Percentiles rank a stretch among this genome's conserved stretches.
Evolutionary conservation across 2,113 vertebrate species (phyloP).

Genomic region (Bufo bufo): DNA sequence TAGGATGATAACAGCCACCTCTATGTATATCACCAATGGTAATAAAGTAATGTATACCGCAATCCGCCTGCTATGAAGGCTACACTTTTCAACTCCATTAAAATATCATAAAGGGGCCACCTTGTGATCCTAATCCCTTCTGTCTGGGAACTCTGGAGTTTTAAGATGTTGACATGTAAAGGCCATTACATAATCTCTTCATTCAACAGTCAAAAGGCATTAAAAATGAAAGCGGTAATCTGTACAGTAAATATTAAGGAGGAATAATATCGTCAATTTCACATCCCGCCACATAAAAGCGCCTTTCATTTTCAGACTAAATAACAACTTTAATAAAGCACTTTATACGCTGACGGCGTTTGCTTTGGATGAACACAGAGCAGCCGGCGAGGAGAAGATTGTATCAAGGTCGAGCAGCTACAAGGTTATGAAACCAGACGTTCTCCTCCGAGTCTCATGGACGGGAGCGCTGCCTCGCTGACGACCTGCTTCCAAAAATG

Average conservation of each 20-base stretch:
- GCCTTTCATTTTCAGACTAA: slow-evolving; percentile 42
- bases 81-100: slow-evolving; percentile 20
- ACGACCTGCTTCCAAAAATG: not conserved
- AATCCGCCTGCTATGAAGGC: not conserved
- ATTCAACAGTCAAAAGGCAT: slow-evolving; percentile 43
- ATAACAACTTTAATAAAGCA: slow-evolving; percentile 40
- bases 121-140: slow-evolving; percentile 53
- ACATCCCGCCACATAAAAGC: slow-evolving; percentile 32
- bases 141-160: slow-evolving; percentile 43
- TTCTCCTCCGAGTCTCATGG: not conserved
- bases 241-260: slow-evolving; percentile 25
- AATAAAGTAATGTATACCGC: not conserved
- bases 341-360: slow-evolving; percentile 2
- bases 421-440: not conserved
- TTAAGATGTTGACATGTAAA: slow-evolving; percentile 44
- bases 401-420: slow-evolving; percentile 23
- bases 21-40: not conserved
- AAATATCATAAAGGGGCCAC: slow-evolving; percentile 21
- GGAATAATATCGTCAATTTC: slow-evolving; percentile 7
- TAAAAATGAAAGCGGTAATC: slow-evolving; percentile 28
- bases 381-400: not conserved
- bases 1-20: too few relatives aligned
- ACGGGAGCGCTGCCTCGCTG: not conserved
- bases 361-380: not conserved
- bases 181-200: slow-evolving; percentile 38